Evolutionary conservation across 2,888 invertebrate species (phyloP), one percentile per base, ranked within the genome.

Genomic region (Phalangium opilio): DNA sequence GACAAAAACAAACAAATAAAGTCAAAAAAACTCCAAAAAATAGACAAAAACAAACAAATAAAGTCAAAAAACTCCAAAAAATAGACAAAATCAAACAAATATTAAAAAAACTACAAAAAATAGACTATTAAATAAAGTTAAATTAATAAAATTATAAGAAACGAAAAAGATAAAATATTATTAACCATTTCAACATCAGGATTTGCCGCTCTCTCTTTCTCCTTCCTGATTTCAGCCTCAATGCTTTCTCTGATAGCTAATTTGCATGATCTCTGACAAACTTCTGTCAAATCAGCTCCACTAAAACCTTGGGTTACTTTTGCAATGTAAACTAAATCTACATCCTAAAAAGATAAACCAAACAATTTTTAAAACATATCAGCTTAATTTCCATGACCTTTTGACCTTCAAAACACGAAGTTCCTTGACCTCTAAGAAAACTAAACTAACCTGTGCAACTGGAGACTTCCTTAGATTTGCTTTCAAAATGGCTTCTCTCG

Each of bases 191-290:
- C 38, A 12, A 14, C 18, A 18, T 38, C 38, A 7, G 27, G 27
- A 38, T 38, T 81, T 55, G 78, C 75, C 57, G 80, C 81, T 45
- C 86, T 75, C 55, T 89, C 84, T 57, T 82, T 79, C 70, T 96
- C 95, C 56, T 84, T 76, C 39, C 79, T 74, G 57, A 98, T 87
- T 70, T 98, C 98, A 2, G 83, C 78, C 71, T 99, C 96, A 67
- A 98, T 98, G 61, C 86, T 83, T 67, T 98, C 93, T 46, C 98
- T 78, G 71, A 99, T 99, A 58, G 96, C 98, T 62, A 96, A 75
- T 71, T 99, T 99, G 70, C 96, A 96, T 36, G 98, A 96, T 56
- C 98, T 79, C 71, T 99, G 98, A 70, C 98, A 98, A 63, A 99
- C 90, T 75, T 99, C 98, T 11, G 96, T 98, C 66, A 99, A 73